Conservation (phyloP, 2,797 vertebrate species). For the Xiphophorus birchmanni region DNA sequence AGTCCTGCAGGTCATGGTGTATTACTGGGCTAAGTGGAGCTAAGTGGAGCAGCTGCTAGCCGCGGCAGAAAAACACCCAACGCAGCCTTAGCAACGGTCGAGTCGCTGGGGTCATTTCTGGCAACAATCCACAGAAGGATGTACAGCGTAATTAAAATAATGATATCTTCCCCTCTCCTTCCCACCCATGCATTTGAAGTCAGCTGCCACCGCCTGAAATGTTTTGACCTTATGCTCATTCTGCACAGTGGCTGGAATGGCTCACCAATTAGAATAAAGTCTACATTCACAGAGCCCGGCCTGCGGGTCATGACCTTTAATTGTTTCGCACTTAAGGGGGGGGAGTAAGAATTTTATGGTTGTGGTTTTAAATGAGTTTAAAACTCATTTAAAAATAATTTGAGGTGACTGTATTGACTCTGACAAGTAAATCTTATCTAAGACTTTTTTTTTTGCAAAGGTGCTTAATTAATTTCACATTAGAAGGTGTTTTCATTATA, state of each 20-base stretch:
- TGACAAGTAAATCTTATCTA: background rate
- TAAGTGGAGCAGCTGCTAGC: background rate
- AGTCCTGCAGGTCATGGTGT: no score
- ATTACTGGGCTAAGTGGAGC: background rate
- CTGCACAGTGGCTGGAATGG: conserved; percentile 54
- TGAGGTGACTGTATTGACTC: conserved; percentile 23
- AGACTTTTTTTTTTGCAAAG: conserved; percentile 9
- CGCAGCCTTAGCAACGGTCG: conserved; percentile 5
- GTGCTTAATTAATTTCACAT: conserved; percentile 28
- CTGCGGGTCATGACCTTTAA: conserved; percentile 68
- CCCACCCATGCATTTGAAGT: background rate
- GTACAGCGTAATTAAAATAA: conserved; percentile 21
- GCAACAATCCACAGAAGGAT: conserved; percentile 20
- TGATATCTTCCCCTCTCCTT: background rate
- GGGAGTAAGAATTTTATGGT: conserved; percentile 50
- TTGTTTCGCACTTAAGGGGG: conserved; percentile 41
- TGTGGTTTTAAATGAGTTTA: conserved; percentile 2
- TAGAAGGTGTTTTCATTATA: conserved; percentile 23
- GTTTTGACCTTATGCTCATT: conserved; percentile 70
- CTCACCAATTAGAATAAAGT: conserved; percentile 67
- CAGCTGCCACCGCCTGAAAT: conserved; percentile 21
- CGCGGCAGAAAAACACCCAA: background rate
- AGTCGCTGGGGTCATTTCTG: background rate
- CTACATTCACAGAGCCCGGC: conserved; percentile 58
- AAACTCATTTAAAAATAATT: conserved; percentile 42